Conservation (phyloP, 2,888 invertebrate genomes). For the Rhagium mordax region DNA sequence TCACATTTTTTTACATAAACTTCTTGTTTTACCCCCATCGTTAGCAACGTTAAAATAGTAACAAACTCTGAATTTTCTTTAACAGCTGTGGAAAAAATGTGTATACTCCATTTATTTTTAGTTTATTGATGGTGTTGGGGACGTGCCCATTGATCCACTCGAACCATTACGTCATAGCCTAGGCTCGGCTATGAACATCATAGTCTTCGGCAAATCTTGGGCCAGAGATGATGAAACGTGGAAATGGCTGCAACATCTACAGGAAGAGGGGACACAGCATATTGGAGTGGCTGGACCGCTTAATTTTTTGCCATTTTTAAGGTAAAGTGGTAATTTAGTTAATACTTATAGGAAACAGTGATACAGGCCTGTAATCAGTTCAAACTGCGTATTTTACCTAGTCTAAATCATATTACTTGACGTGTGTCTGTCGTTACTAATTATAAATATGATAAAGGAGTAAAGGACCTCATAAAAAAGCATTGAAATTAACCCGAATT, state of each 20-base stretch:
- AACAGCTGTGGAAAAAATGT: too few relatives aligned
- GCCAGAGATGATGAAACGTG: conserved; percentile 81
- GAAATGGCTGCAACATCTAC: conserved; percentile 82
- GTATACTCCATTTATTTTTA: conserved; percentile 40
- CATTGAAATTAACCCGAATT: too few relatives aligned
- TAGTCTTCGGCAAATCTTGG: conserved; percentile 85
- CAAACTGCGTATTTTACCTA: too few relatives aligned
- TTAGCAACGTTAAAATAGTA: too few relatives aligned
- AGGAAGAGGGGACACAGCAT: conserved; percentile 87
- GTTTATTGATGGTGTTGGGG: conserved; percentile 47
- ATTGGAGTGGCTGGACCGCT: conserved; percentile 88
- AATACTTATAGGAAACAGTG: neutral
- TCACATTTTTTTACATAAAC: too few relatives aligned
- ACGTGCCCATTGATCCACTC: conserved; percentile 68
- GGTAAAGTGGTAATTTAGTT: conserved; percentile 39
- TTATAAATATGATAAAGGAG: too few relatives aligned
- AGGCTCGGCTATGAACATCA: conserved; percentile 83
- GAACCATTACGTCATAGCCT: conserved; percentile 78
- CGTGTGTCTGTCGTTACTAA: too few relatives aligned
- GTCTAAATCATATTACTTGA: too few relatives aligned
- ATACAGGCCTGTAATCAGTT: too few relatives aligned
- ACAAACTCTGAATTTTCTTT: too few relatives aligned
- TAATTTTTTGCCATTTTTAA: conserved; percentile 83
- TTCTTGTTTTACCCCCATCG: too few relatives aligned
- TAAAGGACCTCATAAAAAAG: too few relatives aligned